A percentile compares a stretch with the other conserved stretches of the same genome.
These are phyloP conservation scores for Bombus difficillimus DNA, from an alignment of 1,140 invertebrate genomes.

Conservation along the genomic window DNA sequence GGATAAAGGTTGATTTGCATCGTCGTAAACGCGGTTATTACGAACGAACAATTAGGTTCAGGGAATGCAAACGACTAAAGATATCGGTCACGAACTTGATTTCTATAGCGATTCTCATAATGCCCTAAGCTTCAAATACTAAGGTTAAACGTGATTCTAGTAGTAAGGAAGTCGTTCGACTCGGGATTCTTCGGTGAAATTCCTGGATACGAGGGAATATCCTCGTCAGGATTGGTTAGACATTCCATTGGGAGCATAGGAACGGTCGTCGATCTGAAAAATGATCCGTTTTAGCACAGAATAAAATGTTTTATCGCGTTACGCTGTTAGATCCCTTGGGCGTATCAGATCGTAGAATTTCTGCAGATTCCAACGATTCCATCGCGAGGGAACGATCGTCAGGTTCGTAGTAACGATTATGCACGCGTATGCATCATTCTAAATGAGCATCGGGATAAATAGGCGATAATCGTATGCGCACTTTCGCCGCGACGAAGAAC, in stretches of 20 bases:
- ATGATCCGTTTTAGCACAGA: not conserved
- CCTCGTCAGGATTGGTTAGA: not conserved
- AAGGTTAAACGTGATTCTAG: not conserved
- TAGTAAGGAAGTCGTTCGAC: slow-evolving; percentile 43
- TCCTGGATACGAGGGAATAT: not conserved
- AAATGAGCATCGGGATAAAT: slow-evolving; percentile 28
- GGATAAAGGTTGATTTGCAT: not conserved
- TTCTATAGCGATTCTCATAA: not conserved
- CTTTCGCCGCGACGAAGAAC: slow-evolving; percentile 58
- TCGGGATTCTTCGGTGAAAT: slow-evolving; percentile 24
- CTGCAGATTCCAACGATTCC: slow-evolving; percentile 22
- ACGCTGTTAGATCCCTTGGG: not conserved
- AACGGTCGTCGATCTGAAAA: slow-evolving; percentile 14
- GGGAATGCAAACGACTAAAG: not conserved
- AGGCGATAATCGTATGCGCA: slow-evolving; percentile 45
- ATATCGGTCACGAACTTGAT: slow-evolving; percentile 4
- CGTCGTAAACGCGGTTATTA: not conserved
- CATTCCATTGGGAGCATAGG: not conserved
- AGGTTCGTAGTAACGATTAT: not conserved
- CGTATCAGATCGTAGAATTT: not conserved
- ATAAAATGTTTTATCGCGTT: slow-evolving; percentile 1
- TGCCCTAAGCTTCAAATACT: not conserved
- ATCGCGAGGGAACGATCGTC: not conserved
- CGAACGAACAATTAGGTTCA: not conserved
- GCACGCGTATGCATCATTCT: slow-evolving; percentile 8